Evolutionary conservation across 2,888 invertebrate genomes (phyloP).

Genomic region (Dolomedes plantarius): DNA sequence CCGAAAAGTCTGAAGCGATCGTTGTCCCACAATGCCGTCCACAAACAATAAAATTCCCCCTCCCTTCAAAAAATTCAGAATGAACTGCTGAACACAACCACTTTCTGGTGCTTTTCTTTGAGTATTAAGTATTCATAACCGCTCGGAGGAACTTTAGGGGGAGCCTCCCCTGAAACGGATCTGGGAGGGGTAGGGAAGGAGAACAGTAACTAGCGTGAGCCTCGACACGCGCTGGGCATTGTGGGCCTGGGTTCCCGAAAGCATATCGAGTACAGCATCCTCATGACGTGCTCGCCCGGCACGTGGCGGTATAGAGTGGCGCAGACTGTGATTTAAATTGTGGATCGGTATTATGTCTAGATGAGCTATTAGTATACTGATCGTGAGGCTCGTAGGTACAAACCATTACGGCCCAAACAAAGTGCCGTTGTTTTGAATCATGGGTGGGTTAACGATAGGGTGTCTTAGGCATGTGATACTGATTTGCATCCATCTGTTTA

Average conservation of each 20-base stretch:
- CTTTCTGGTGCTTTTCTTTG: slow-evolving; percentile 29
- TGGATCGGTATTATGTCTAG: neutral
- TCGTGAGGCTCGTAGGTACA: no score
- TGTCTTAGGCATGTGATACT: no score
- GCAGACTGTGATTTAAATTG: neutral
- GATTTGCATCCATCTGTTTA: no score
- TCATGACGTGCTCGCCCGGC: slow-evolving; percentile 26
- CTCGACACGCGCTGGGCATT: slow-evolving; percentile 34
- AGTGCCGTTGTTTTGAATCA: no score
- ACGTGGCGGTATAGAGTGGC: slow-evolving; percentile 18
- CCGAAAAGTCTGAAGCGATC: neutral
- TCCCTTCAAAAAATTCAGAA: neutral
- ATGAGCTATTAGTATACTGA: neutral
- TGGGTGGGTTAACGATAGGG: no score
- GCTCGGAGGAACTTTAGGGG: neutral
- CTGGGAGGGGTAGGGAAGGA: neutral
- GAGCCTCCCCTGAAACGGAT: neutral
- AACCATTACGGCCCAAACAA: no score
- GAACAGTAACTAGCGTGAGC: slow-evolving; percentile 37
- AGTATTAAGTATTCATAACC: slow-evolving; percentile 51
- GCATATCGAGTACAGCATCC: slow-evolving; percentile 3
- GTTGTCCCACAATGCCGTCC: neutral
- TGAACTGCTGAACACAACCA: slow-evolving; percentile 30
- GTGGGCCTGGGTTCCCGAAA: slow-evolving; percentile 17
- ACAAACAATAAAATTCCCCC: neutral